Percentiles rank a stretch among this genome's conserved stretches.
Conservation (phyloP, 2,113 vertebrate genomes). For the Ictalurus furcatus region DNA sequence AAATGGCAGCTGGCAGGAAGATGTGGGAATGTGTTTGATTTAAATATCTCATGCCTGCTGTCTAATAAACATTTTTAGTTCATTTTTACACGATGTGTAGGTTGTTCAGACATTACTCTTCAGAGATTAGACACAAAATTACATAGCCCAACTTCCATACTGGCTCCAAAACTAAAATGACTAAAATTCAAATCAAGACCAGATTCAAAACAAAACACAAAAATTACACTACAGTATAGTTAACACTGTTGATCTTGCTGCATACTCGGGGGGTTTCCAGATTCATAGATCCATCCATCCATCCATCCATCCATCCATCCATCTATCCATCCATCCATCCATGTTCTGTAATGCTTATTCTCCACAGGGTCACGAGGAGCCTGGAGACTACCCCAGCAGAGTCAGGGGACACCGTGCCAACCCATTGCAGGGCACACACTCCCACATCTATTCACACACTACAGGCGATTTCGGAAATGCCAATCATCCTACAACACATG, state of each 20-base stretch:
- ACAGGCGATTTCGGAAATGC: too few relatives aligned
- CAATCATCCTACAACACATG: too few relatives aligned
- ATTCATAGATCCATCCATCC: background rate
- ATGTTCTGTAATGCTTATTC: too few relatives aligned
- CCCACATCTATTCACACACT: too few relatives aligned
- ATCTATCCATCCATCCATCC: too few relatives aligned
- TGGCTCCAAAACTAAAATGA: background rate
- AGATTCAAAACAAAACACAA: background rate
- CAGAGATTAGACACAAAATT: background rate
- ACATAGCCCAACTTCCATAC: background rate
- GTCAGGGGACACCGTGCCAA: too few relatives aligned
- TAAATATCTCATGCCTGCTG: conserved; percentile 5
- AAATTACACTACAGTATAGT: background rate
- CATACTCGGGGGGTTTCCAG: background rate
- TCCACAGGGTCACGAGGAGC: too few relatives aligned
- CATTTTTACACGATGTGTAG: background rate
- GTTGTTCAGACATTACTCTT: background rate
- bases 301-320: too few relatives aligned
- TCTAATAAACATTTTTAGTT: background rate
- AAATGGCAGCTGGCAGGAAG: conserved; percentile 22
- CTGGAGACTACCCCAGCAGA: too few relatives aligned
- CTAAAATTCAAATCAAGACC: background rate
- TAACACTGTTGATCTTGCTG: background rate
- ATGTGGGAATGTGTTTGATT: conserved; percentile 5
- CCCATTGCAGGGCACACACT: too few relatives aligned